Percentiles rank a stretch among this genome's conserved stretches.
These are phyloP conservation scores for Myotis pilosus DNA, from an alignment of 2,797 vertebrate genomes.

Conservation along the genomic window DNA sequence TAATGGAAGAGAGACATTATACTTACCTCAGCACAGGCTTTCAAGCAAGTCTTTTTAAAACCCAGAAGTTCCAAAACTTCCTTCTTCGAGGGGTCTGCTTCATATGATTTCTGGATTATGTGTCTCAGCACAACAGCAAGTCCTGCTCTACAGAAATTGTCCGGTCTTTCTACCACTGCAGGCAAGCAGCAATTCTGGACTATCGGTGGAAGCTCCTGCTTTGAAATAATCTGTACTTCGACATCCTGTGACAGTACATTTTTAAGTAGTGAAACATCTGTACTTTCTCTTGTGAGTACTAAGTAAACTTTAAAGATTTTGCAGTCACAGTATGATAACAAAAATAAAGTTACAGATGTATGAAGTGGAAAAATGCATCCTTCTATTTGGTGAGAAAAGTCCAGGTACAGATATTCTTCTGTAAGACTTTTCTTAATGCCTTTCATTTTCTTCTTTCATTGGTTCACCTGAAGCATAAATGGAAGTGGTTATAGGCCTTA, in stretches of 20 bases:
- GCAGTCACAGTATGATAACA: constrained; percentile 94
- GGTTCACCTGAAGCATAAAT: constrained; percentile 79
- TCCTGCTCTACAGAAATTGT: constrained; percentile 92
- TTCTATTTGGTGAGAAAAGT: constrained; percentile 81
- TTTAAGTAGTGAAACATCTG: constrained; percentile 57
- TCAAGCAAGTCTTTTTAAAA: constrained; percentile 98
- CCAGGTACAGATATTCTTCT: constrained; percentile 90
- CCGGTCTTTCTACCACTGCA: constrained; percentile 86
- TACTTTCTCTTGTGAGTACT: constrained; percentile 77
- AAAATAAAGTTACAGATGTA: constrained; percentile 91
- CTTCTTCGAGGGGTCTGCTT: constrained; percentile 87
- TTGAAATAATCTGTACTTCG: constrained; percentile 81
- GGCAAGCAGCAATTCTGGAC: constrained; percentile 92
- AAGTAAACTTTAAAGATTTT: constrained; percentile 88
- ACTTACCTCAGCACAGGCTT: constrained; percentile 98
- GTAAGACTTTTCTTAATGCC: constrained; percentile 65
- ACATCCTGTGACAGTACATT: constrained; percentile 73
- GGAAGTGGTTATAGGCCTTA: constrained; percentile 14
- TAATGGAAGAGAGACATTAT: background rate
- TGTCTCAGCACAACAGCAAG: constrained; percentile 95
- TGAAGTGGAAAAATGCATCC: constrained; percentile 90
- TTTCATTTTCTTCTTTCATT: constrained; percentile 86
- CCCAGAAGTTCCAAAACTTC: constrained; percentile 91
- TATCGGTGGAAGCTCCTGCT: constrained; percentile 86
- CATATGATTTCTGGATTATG: constrained; percentile 87